A percentile compares a stretch with the other conserved stretches of the same genome.
phyloP scores from a whole-genome alignment of 2,113 vertebrate genomes.

The Emydocephalus ijimae region DNA sequence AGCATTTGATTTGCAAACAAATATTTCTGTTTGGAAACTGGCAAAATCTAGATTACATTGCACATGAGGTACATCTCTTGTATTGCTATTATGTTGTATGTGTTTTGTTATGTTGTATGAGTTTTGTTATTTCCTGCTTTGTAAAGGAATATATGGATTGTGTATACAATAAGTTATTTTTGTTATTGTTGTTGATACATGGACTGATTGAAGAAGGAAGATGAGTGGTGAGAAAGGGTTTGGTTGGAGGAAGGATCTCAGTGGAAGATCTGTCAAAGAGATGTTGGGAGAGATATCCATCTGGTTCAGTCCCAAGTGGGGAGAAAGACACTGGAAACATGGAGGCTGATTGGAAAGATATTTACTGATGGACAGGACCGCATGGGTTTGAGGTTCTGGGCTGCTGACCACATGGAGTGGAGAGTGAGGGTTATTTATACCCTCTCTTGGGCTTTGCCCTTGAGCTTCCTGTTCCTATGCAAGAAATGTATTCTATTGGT shows the following conservation, averaged over 20 bases:
- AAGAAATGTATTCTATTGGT: too few relatives aligned
- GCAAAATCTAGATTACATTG: neutral
- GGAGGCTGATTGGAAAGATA: too few relatives aligned
- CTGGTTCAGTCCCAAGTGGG: too few relatives aligned
- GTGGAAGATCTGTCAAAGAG: neutral
- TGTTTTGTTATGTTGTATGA: neutral
- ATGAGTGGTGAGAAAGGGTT: neutral
- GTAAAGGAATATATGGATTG: neutral
- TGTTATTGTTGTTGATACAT: neutral
- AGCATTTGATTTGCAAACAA: neutral
- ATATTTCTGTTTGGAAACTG: neutral
- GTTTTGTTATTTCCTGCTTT: neutral
- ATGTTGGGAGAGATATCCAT: too few relatives aligned
- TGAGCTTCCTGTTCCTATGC: too few relatives aligned
- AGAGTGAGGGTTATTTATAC: too few relatives aligned
- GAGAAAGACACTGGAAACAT: too few relatives aligned
- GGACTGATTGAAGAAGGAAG: neutral
- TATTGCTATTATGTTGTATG: neutral
- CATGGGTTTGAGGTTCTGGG: too few relatives aligned
- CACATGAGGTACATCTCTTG: too few relatives aligned
- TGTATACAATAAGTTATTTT: neutral
- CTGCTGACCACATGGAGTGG: too few relatives aligned
- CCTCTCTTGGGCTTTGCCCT: too few relatives aligned
- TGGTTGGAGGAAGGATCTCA: neutral
- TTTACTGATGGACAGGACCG: too few relatives aligned